Conservation (phyloP, 2,113 vertebrate species). For the Salminus brasiliensis region DNA sequence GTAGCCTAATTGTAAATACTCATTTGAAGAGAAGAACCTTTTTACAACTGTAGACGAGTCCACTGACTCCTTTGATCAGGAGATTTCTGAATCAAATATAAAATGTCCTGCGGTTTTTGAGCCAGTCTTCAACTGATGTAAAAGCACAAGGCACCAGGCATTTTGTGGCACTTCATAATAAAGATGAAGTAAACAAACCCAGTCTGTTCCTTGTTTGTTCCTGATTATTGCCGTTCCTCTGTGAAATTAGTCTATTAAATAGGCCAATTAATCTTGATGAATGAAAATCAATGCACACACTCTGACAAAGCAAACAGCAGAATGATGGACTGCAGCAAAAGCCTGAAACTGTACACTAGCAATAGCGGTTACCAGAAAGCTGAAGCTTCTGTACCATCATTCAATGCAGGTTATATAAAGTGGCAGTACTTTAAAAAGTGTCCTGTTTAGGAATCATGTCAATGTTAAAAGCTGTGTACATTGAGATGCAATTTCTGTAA, state of each 20-base stretch:
- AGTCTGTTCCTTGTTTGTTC: constrained; percentile 63
- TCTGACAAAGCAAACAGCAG: constrained; percentile 41
- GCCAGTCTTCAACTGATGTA: constrained; percentile 85
- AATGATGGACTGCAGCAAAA: constrained; percentile 31
- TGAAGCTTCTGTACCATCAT: background rate
- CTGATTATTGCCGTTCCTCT: constrained; percentile 52
- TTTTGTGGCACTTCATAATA: constrained; percentile 88
- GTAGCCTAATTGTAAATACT: constrained; percentile 73
- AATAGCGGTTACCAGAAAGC: constrained; percentile 3
- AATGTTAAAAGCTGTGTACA: background rate
- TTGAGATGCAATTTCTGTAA: background rate
- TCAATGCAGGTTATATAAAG: background rate
- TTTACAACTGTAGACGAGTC: constrained; percentile 82
- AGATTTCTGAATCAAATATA: constrained; percentile 67
- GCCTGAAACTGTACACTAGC: background rate
- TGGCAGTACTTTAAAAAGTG: background rate
- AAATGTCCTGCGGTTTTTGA: constrained; percentile 74
- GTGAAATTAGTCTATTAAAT: constrained; percentile 52
- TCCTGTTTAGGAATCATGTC: background rate
- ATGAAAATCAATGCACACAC: constrained; percentile 52
- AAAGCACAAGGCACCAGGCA: constrained; percentile 86
- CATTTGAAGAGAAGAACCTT: constrained; percentile 74
- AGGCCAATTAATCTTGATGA: constrained; percentile 52
- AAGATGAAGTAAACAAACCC: constrained; percentile 76
- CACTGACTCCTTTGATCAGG: constrained; percentile 75